Evolutionary conservation across 2,888 invertebrate genomes (phyloP).

Genomic region (Busseola fusca): DNA sequence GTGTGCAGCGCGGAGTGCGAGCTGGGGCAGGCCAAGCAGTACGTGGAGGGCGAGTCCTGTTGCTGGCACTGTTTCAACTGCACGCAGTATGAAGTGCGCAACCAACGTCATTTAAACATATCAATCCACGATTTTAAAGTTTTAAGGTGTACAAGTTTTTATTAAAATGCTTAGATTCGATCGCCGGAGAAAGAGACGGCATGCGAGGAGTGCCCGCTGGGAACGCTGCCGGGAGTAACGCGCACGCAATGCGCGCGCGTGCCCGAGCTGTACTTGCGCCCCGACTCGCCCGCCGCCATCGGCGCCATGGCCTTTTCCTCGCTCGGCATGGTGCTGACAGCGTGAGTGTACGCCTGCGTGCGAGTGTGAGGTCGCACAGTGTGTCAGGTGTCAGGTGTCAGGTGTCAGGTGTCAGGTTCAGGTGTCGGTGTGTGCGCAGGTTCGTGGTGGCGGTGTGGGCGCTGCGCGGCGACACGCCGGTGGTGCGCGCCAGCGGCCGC

Average conservation of each 20-base stretch:
- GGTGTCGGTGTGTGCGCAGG: constrained; percentile 61
- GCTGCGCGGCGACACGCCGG: constrained; percentile 96
- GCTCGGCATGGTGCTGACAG: constrained; percentile 94
- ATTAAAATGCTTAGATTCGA: constrained; percentile 90
- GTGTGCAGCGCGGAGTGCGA: constrained; percentile 97
- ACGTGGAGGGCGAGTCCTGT: constrained; percentile 97
- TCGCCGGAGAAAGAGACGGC: constrained; percentile 94
- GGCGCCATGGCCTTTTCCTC: constrained; percentile 96
- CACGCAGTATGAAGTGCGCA: constrained; percentile 74
- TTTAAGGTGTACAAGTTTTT: neutral
- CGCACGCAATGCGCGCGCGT: constrained; percentile 93
- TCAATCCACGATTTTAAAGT: neutral
- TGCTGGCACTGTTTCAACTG: constrained; percentile 96
- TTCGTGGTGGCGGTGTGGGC: constrained; percentile 94
- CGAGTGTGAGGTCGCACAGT: neutral
- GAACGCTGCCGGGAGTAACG: constrained; percentile 93
- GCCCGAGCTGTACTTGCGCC: constrained; percentile 94
- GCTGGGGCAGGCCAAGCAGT: constrained; percentile 96
- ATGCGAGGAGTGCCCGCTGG: constrained; percentile 94
- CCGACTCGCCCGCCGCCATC: constrained; percentile 95
- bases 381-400: too few species aligned
- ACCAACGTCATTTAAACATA: neutral
- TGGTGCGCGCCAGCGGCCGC: constrained; percentile 97
- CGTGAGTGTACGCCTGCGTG: constrained; percentile 75
- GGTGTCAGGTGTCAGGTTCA: too few species aligned